These are phyloP conservation scores for Sceliomorpha sp. DNA, from an alignment of 2,888 invertebrate species.

Conservation along the genomic window DNA sequence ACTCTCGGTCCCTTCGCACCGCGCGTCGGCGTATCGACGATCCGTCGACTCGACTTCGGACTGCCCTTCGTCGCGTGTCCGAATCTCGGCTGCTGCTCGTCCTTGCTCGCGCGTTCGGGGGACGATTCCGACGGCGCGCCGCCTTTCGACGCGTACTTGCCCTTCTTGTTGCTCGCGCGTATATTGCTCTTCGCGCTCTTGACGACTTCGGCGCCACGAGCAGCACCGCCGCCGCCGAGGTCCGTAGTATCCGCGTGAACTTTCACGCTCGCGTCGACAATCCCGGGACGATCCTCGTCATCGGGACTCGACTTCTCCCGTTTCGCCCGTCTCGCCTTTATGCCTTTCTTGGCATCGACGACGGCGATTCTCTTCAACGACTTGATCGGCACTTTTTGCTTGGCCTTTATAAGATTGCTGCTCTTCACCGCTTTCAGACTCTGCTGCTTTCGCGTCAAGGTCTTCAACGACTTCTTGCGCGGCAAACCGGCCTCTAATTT, in stretches of 20 bases:
- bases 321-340: constrained; percentile 56
- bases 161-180: constrained; percentile 63
- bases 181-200: constrained; percentile 71
- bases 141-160: too few species aligned
- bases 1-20: too few species aligned
- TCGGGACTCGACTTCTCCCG: constrained; percentile 16
- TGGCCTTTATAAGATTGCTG: constrained; percentile 72
- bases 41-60: too few species aligned
- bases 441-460: constrained; percentile 74
- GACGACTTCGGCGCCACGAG: constrained; percentile 54
- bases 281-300: constrained; percentile 16
- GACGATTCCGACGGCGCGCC: too few species aligned
- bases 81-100: constrained; percentile 47
- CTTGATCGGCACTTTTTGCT: constrained; percentile 73
- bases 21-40: too few species aligned
- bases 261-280: constrained; percentile 39
- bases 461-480: constrained; percentile 72
- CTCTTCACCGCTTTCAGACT: constrained; percentile 71
- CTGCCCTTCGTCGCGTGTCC: constrained; percentile 65
- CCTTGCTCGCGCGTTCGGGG: too few species aligned
- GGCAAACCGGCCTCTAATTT: constrained; percentile 75
- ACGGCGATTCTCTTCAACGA: constrained; percentile 64
- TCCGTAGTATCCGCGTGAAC: constrained; percentile 42
- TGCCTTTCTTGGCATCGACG: constrained; percentile 64
- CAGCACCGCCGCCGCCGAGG: constrained; percentile 42